These are phyloP conservation scores for Acanthopagrus latus DNA, from an alignment of 2,797 vertebrate species.

Conservation along the genomic window DNA sequence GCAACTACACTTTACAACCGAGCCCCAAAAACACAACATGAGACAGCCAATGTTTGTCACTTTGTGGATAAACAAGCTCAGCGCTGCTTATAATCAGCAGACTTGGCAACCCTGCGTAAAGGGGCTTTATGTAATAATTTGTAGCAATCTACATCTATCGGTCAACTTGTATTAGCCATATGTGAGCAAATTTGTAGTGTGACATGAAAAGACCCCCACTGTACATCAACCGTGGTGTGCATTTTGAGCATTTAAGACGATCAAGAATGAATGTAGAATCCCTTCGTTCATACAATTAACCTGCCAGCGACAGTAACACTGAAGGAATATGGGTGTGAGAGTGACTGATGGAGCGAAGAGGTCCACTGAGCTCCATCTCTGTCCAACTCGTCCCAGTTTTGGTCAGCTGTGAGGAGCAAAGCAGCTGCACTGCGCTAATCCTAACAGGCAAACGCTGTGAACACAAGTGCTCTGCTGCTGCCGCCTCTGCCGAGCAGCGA, in stretches of 20 bases:
- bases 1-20: too few relatives aligned
- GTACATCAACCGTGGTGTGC: not conserved
- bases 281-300: not conserved
- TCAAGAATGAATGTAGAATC: not conserved
- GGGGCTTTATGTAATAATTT: too few relatives aligned
- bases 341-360: not conserved
- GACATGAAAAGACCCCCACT: not conserved
- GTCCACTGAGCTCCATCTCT: constrained; percentile 32
- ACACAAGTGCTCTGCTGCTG: constrained; percentile 66
- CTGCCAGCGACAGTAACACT: not conserved
- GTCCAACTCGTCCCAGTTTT: constrained; percentile 34
- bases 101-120: too few relatives aligned
- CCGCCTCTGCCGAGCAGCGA: constrained; percentile 36
- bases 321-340: not conserved
- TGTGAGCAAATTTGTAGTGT: too few relatives aligned
- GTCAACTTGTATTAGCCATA: not conserved
- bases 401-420: constrained; percentile 70
- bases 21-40: too few relatives aligned
- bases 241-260: not conserved
- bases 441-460: constrained; percentile 69
- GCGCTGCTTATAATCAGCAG: too few relatives aligned
- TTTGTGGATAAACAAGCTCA: too few relatives aligned
- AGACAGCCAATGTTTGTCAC: not conserved
- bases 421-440: constrained; percentile 77
- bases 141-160: too few relatives aligned